A percentile compares a stretch with the other conserved stretches of the same genome.
phyloP scores from a whole-genome alignment of 2,113 vertebrate genomes.

The Thymallus thymallus region DNA sequence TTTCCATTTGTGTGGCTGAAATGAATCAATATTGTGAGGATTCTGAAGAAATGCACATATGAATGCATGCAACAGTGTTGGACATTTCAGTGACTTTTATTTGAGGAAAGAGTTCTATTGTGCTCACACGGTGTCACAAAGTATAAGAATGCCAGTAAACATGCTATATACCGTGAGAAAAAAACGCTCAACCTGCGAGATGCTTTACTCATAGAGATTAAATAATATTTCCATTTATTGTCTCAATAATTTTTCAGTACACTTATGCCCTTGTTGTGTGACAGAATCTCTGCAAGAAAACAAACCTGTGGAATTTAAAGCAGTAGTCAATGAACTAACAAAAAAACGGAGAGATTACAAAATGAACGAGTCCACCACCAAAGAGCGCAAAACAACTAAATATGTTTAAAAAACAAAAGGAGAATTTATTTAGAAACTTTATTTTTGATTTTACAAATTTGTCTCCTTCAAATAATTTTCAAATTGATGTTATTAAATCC shows the following conservation, averaged over 20 bases:
- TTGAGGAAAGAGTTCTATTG: constrained; percentile 72
- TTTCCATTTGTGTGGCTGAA: no score
- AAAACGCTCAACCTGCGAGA: constrained; percentile 84
- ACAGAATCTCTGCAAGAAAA: constrained; percentile 58
- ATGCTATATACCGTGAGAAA: constrained; percentile 65
- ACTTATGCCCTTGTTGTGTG: constrained; percentile 51
- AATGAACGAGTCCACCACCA: constrained; percentile 60
- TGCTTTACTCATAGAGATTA: constrained; percentile 61
- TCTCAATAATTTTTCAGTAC: constrained; percentile 53
- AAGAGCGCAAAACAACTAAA: constrained; percentile 60
- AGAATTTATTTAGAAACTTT: constrained; percentile 80
- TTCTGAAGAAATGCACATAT: constrained; percentile 33
- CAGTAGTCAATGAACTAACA: constrained; percentile 35
- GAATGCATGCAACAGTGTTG: constrained; percentile 57
- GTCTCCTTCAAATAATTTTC: constrained; percentile 51
- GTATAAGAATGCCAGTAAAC: constrained; percentile 72
- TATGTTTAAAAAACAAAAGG: constrained; percentile 63
- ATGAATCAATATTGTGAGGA: not conserved
- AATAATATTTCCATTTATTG: constrained; percentile 59
- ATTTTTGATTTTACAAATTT: constrained; percentile 72
- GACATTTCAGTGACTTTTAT: constrained; percentile 71
- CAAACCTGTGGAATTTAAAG: constrained; percentile 59
- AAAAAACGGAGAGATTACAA: constrained; percentile 40
- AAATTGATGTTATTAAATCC: constrained; percentile 62
- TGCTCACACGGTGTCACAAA: constrained; percentile 65